These are phyloP conservation scores for Campoplex capitator DNA, from an alignment of 2,888 invertebrate species.

Conservation along the genomic window DNA sequence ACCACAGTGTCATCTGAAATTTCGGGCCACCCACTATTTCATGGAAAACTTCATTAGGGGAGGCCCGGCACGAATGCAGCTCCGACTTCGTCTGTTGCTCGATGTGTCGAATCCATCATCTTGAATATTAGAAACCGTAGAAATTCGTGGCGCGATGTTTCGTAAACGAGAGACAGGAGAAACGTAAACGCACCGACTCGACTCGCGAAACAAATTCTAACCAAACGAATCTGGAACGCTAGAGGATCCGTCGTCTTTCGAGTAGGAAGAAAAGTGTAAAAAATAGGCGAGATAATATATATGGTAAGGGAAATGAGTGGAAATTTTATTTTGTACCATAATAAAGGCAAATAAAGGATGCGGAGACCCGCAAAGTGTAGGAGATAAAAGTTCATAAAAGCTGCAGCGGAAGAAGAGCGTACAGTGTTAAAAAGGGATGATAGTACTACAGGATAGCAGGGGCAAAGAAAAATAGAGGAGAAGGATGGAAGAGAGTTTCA, in stretches of 20 bases:
- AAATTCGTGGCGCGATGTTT: not conserved
- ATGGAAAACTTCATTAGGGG: conserved; percentile 30
- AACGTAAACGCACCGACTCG: not conserved
- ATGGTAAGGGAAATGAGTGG: not conserved
- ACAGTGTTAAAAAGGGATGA: conserved; percentile 30
- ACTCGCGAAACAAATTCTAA: not conserved
- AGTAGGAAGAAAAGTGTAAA: not conserved
- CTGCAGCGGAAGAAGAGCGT: conserved; percentile 27
- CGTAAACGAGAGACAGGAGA: not conserved
- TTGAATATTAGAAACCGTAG: not conserved
- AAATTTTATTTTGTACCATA: conserved; percentile 6
- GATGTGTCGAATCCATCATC: not conserved
- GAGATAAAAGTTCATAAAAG: conserved; percentile 61
- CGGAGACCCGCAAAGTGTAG: conserved; percentile 19
- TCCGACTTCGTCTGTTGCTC: not conserved
- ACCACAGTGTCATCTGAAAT: conserved; percentile 25
- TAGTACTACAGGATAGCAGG: not conserved
- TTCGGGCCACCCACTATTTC: conserved; percentile 4
- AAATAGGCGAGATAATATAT: not conserved
- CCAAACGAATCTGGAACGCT: not conserved
- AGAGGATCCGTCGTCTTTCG: not conserved
- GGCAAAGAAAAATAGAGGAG: not conserved
- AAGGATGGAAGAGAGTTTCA: not conserved
- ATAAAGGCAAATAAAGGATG: conserved; percentile 29
- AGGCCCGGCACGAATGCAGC: not conserved